These are phyloP conservation scores for Allacma fusca DNA, from an alignment of 2,888 invertebrate species.

Conservation along the genomic window DNA sequence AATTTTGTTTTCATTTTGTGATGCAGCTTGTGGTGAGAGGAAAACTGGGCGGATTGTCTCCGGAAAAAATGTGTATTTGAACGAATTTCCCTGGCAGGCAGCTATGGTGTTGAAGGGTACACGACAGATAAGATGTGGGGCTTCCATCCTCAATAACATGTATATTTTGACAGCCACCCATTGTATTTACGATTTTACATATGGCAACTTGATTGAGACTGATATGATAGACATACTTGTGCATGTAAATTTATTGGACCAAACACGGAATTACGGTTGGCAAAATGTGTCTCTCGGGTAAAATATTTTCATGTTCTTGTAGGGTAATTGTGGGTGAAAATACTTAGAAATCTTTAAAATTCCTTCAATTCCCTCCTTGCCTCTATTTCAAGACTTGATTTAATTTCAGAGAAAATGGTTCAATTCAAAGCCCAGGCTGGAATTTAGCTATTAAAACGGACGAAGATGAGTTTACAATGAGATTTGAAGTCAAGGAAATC, in stretches of 20 bases:
- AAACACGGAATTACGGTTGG: constrained; percentile 29
- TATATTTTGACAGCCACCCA: constrained; percentile 51
- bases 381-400: no score
- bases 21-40: constrained; percentile 55
- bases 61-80: constrained; percentile 52
- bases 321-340: no score
- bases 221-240: constrained; percentile 46
- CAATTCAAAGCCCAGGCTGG: constrained; percentile 52
- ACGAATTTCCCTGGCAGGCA: constrained; percentile 58
- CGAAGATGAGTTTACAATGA: constrained; percentile 51
- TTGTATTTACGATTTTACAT: constrained; percentile 45
- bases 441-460: constrained; percentile 48
- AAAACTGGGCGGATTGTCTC: constrained; percentile 53
- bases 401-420: constrained; percentile 53
- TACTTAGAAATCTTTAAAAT: no score
- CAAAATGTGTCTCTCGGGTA: constrained; percentile 19
- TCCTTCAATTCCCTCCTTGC: background rate
- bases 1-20: no score
- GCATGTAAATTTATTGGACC: constrained; percentile 48
- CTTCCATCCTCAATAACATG: constrained; percentile 2
- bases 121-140: constrained; percentile 49
- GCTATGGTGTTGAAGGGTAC: constrained; percentile 53
- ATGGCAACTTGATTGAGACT: constrained; percentile 5
- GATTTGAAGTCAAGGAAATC: constrained; percentile 55
- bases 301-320: background rate